Base-by-base conservation (phyloP, 2,888 invertebrate genomes). In the Metalampra italica region DNA sequence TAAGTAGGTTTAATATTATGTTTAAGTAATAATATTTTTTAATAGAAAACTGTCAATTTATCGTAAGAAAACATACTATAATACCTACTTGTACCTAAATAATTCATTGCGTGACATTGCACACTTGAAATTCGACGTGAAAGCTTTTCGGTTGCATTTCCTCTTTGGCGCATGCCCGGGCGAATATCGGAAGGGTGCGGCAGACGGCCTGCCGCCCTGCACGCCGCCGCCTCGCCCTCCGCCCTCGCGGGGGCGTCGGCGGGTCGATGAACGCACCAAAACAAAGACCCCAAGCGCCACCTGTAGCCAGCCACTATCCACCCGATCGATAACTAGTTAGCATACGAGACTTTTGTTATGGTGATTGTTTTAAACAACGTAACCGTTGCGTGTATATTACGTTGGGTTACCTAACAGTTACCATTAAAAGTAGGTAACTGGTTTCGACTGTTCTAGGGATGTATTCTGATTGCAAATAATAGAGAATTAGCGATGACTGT, bases 181-280 rank as follows among this genome's bases (percentile, higher is more conserved):
- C 7, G 12, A 7, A 29, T 38, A 30, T 34, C 38, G 47, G 52
- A 66, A 75, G 84, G 85, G 78, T 72, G 82, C 67, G 71, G 64
- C 63, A 79, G 81, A 76, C 84, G 52, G 75, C 66, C 53, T 62
- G 80, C 57, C 80, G 75, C 78, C 77, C 70, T 60, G 51, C 53
- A 22, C 22, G 22, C 22, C 32, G 8, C 32, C 7, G 11, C 32
- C 30, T 8, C 34, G 7, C 34, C 9, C 9, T 9, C 9, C 7
- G n/a, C 56, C 47, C 51, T 66, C 68, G 59, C 57, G 7, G 30
- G 14, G 32, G 30, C n/a, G 57, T 51, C 32, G 46, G 46, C 67
- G 58, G 84, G 83, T 87, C 78, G 68, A 75, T 63, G 85, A 71
- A 71, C 84, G 77, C 69, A 77, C 75, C 78, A 84, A 78, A 85